phyloP scores from a whole-genome alignment of 2,888 invertebrate genomes.

The Synanthedon formicaeformis region DNA sequence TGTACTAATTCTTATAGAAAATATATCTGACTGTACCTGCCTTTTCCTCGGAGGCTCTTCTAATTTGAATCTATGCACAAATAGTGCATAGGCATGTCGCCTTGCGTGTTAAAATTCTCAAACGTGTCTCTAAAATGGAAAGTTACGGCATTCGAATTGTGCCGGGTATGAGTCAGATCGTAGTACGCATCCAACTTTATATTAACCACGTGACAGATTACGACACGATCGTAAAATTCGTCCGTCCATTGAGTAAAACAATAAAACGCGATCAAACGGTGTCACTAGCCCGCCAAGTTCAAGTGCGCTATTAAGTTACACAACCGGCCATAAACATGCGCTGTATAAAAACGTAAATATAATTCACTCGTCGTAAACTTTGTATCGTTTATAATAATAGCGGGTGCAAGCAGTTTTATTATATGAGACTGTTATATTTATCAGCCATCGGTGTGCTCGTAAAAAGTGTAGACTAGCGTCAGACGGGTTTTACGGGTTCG shows the following conservation, averaged over 20 bases:
- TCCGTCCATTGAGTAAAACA: constrained; percentile 62
- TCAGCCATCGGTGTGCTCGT: constrained; percentile 53
- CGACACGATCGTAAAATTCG: constrained; percentile 61
- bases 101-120: constrained; percentile 11
- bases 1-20: no score
- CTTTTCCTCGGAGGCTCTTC: no score
- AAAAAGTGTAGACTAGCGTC: constrained; percentile 59
- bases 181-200: constrained; percentile 42
- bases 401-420: constrained; percentile 24
- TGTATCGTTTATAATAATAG: constrained; percentile 41
- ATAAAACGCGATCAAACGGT: constrained; percentile 67
- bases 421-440: constrained; percentile 60
- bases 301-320: constrained; percentile 66
- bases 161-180: constrained; percentile 28
- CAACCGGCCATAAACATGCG: constrained; percentile 56
- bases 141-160: constrained; percentile 41
- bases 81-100: background rate
- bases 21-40: no score
- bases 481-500: constrained; percentile 56
- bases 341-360: constrained; percentile 56
- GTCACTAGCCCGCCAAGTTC: constrained; percentile 66
- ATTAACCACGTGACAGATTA: constrained; percentile 52
- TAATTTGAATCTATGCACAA: no score
- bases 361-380: constrained; percentile 27
- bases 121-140: constrained; percentile 36